Evolutionary conservation across 2,113 vertebrate species (phyloP).

Genomic region (Albula glossodonta): DNA sequence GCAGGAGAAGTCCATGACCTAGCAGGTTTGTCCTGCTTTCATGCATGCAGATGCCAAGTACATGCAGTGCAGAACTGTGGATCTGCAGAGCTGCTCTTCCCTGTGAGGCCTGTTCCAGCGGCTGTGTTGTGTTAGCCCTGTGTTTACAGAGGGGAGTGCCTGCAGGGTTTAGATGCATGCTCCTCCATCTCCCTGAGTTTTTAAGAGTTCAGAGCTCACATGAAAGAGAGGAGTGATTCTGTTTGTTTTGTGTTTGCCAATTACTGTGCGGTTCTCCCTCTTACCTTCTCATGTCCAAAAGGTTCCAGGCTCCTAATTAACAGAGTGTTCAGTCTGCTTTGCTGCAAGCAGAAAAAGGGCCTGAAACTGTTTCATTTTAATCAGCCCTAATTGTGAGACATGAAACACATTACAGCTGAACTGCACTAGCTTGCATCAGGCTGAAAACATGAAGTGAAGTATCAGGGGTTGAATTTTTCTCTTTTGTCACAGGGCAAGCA

Average conservation of each 20-base stretch:
- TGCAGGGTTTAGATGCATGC: no score
- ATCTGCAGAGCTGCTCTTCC: no score
- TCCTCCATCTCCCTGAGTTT: no score
- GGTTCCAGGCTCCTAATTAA: no score
- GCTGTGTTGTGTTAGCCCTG: no score
- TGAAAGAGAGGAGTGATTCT: not conserved
- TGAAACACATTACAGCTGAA: not conserved
- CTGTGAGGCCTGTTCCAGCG: no score
- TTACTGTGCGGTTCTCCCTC: not conserved
- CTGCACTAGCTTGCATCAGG: not conserved
- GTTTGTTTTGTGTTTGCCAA: constrained; percentile 13
- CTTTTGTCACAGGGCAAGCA: no score
- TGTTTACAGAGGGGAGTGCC: constrained; percentile 15
- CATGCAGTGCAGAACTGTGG: not conserved
- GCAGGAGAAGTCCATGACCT: not conserved
- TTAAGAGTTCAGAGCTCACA: not conserved
- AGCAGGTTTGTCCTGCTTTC: not conserved
- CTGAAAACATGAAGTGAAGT: not conserved
- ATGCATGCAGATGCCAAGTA: not conserved
- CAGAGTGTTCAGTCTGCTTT: no score
- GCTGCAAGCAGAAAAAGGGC: no score
- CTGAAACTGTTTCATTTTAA: not conserved
- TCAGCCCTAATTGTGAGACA: not conserved
- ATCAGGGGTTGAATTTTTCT: not conserved
- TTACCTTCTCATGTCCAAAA: no score